Evolutionary conservation across 2,797 vertebrate species (phyloP).

Genomic region (Varecia variegata): DNA sequence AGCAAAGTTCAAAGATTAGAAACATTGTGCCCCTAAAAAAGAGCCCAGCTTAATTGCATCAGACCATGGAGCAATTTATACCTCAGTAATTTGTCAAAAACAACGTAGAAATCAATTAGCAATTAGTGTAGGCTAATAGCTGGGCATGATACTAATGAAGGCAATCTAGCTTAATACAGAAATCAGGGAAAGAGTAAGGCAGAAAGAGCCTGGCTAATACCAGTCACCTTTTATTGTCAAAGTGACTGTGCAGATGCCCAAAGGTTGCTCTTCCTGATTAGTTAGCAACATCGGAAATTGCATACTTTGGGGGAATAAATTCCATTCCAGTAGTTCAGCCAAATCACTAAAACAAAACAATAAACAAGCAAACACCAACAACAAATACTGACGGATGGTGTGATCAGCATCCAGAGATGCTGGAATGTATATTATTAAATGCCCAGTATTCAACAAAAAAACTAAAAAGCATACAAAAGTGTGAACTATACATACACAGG

Average conservation of each 20-base stretch:
- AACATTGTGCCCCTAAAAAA: neutral
- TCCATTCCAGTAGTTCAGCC: neutral
- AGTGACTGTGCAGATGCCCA: neutral
- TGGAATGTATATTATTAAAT: neutral
- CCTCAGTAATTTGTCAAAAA: neutral
- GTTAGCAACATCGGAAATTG: neutral
- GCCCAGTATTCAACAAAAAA: neutral
- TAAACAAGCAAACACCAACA: neutral
- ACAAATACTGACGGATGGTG: neutral
- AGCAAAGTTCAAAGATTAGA: neutral
- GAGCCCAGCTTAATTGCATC: neutral
- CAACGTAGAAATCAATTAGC: neutral
- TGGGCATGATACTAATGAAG: neutral
- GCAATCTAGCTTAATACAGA: neutral
- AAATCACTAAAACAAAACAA: neutral
- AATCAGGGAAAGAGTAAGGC: neutral
- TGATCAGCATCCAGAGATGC: neutral
- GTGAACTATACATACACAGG: neutral
- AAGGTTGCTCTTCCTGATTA: neutral
- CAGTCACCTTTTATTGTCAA: neutral
- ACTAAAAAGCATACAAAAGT: neutral
- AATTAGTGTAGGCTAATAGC: neutral
- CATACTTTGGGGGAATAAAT: neutral
- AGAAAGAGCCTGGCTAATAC: neutral
- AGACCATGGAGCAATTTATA: neutral